Evolutionary conservation across 2,888 invertebrate genomes (phyloP).

Genomic region (Geophilus truncorum): DNA sequence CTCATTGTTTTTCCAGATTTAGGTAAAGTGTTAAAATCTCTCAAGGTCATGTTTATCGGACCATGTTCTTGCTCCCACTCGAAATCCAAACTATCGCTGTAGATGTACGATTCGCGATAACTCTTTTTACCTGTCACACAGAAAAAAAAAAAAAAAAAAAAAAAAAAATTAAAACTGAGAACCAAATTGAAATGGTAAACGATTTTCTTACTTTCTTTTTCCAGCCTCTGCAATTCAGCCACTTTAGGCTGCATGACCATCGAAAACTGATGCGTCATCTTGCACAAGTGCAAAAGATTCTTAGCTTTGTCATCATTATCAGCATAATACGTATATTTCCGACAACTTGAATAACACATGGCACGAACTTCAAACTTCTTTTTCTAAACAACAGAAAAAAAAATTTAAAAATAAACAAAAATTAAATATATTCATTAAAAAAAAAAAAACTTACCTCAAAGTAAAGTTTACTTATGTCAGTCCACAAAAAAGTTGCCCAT

Average conservation of each 20-base stretch:
- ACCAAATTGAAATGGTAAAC: background rate
- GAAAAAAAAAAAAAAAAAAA: conserved; percentile 31
- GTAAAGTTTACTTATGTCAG: conserved; percentile 87
- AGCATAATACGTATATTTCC: conserved; percentile 75
- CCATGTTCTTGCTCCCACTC: conserved; percentile 43
- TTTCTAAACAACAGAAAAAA: conserved; percentile 54
- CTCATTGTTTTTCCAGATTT: conserved; percentile 33
- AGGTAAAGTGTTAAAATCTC: conserved; percentile 36
- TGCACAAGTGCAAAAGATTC: conserved; percentile 77
- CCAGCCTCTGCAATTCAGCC: conserved; percentile 72
- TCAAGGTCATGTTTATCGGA: conserved; percentile 34
- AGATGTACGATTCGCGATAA: conserved; percentile 66
- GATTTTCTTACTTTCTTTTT: conserved; percentile 63
- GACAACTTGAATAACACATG: conserved; percentile 60
- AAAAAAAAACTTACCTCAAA: conserved; percentile 64
- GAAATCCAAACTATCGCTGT: conserved; percentile 51
- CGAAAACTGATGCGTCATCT: conserved; percentile 88
- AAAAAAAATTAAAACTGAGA: conserved; percentile 5
- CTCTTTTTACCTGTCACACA: conserved; percentile 58
- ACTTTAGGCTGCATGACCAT: conserved; percentile 79
- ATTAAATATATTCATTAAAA: conserved; percentile 6
- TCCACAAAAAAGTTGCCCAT: conserved; percentile 85
- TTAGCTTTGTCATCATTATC: conserved; percentile 91
- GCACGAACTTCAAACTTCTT: conserved; percentile 96
- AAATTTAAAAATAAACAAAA: background rate